Conservation (phyloP, 2,888 invertebrate species). For the Scaptomyza polygonia region DNA sequence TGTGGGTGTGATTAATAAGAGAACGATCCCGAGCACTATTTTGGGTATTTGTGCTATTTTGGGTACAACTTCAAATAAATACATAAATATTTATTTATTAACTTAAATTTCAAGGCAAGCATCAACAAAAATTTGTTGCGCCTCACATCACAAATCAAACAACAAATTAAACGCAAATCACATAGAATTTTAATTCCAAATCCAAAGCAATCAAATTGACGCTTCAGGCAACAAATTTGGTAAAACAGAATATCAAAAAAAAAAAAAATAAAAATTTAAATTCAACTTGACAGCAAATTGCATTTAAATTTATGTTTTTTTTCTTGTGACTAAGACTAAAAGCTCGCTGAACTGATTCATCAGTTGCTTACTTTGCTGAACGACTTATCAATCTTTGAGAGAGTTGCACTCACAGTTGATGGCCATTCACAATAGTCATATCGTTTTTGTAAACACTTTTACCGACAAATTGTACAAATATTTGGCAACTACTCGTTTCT, state of each 20-base stretch:
- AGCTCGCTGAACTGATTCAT: constrained; percentile 30
- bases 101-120: constrained; percentile 51
- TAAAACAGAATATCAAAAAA: constrained; percentile 16
- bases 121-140: constrained; percentile 26
- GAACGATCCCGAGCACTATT: constrained; percentile 26
- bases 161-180: constrained; percentile 24
- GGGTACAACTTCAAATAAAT: not conserved
- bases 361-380: not conserved
- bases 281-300: constrained; percentile 29
- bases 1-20: constrained; percentile 53
- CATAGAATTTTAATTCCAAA: constrained; percentile 12
- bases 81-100: not conserved
- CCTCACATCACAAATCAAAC: constrained; percentile 47
- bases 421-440: constrained; percentile 3
- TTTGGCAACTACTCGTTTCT: constrained; percentile 3
- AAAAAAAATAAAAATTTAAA: not conserved
- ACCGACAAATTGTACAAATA: constrained; percentile 43
- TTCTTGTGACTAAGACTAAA: constrained; percentile 31
- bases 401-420: not conserved
- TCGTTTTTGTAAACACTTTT: constrained; percentile 11
- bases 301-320: constrained; percentile 41
- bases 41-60: constrained; percentile 13
- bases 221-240: constrained; percentile 54
- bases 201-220: constrained; percentile 40
- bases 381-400: constrained; percentile 10